Evolutionary conservation across 1,140 invertebrate species (phyloP).

Genomic region (Trialeurodes vaporariorum): DNA sequence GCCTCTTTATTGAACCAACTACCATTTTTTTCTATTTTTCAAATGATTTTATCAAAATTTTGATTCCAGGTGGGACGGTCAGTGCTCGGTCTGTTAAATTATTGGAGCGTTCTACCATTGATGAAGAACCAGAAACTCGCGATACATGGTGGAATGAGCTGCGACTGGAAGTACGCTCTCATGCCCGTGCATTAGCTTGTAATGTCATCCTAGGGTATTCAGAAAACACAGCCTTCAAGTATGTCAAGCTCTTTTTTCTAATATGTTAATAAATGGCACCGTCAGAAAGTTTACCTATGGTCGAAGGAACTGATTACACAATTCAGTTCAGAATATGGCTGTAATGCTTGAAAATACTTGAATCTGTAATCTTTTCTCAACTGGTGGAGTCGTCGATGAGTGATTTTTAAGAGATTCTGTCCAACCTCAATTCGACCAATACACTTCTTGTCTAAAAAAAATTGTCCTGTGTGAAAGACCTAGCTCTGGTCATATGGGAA

Average conservation of each 20-base stretch:
- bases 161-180: conserved; percentile 83
- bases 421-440: neutral
- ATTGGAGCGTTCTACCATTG: conserved; percentile 62
- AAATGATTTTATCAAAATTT: neutral
- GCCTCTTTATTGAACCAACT: too few relatives aligned
- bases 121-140: conserved; percentile 78
- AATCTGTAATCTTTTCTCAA: too few relatives aligned
- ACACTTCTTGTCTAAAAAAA: too few relatives aligned
- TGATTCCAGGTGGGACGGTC: conserved; percentile 60
- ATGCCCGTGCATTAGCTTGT: conserved; percentile 77
- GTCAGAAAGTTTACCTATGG: neutral
- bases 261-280: neutral
- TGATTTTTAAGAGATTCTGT: neutral
- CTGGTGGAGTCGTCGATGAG: too few relatives aligned
- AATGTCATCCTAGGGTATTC: conserved; percentile 89
- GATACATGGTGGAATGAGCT: conserved; percentile 94
- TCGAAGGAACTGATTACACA: neutral
- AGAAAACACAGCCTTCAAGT: conserved; percentile 83
- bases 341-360: too few relatives aligned
- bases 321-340: too few relatives aligned
- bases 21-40: too few relatives aligned
- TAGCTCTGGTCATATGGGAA: too few relatives aligned
- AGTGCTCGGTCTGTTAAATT: conserved; percentile 78
- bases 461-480: too few relatives aligned
- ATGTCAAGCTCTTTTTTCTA: conserved; percentile 31